phyloP scores from a whole-genome alignment of 2,888 invertebrate genomes.

The Trichacis sp. region DNA sequence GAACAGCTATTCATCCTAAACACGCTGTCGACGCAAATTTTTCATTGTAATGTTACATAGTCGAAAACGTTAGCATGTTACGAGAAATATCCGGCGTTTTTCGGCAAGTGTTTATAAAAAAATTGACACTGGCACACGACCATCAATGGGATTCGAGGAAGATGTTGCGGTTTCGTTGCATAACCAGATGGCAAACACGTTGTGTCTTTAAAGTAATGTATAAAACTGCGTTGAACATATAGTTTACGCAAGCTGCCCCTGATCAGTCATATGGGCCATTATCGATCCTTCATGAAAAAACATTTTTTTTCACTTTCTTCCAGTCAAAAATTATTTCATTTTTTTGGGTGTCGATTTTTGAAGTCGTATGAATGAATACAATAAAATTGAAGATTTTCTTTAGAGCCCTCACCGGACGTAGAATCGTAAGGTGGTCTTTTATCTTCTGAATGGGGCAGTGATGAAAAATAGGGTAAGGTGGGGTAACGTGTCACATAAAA shows the following conservation, averaged over 20 bases:
- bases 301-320: no score
- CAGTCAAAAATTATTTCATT: no score
- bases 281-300: no score
- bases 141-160: slow-evolving; percentile 28
- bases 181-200: slow-evolving; percentile 37
- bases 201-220: slow-evolving; percentile 17
- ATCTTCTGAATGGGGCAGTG: no score
- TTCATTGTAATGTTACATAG: slow-evolving; percentile 20
- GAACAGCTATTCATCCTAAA: slow-evolving; percentile 27
- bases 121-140: slow-evolving; percentile 35
- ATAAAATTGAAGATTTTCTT: no score
- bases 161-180: slow-evolving; percentile 40
- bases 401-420: no score
- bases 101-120: slow-evolving; percentile 28
- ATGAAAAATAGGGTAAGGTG: no score
- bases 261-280: slow-evolving; percentile 23
- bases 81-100: slow-evolving; percentile 37
- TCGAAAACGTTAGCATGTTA: slow-evolving; percentile 28
- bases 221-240: slow-evolving; percentile 18
- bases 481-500: no score
- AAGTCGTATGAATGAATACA: no score
- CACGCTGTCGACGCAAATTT: slow-evolving; percentile 35
- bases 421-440: no score
- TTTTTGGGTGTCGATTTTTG: no score
- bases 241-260: slow-evolving; percentile 18